Conservation (phyloP, 2,113 vertebrate species). For the Strix uralensis region DNA sequence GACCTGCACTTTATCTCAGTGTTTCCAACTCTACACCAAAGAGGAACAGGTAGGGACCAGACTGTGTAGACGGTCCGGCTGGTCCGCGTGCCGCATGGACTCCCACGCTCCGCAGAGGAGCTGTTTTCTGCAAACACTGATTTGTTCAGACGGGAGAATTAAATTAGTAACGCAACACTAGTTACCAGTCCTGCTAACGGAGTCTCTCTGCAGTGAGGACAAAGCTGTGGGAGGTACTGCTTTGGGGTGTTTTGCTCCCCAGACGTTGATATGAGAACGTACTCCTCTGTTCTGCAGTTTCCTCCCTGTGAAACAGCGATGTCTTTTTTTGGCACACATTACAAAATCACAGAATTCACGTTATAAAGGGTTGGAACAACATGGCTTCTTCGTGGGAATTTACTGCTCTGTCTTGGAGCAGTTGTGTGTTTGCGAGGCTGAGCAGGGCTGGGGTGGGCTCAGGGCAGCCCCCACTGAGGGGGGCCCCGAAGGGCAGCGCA, state of each 20-base stretch:
- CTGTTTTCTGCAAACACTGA: background rate
- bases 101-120: background rate
- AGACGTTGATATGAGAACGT: background rate
- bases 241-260: background rate
- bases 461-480: background rate
- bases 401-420: background rate
- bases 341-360: too few relatives aligned
- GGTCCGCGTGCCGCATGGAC: background rate
- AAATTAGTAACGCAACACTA: background rate
- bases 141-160: background rate
- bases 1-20: constrained; percentile 94
- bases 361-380: background rate
- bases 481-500: fast-evolving
- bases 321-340: background rate
- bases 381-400: background rate
- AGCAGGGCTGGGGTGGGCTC: background rate
- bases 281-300: background rate
- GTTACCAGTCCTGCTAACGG: background rate
- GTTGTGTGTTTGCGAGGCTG: background rate
- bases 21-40: constrained; percentile 99
- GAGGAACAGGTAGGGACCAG: constrained; percentile 88
- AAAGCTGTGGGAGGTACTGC: background rate
- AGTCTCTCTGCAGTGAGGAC: background rate
- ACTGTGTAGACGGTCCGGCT: background rate
- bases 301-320: background rate